Evolutionary conservation across 2,888 invertebrate species (phyloP).

Genomic region (Apotomis betuletana): DNA sequence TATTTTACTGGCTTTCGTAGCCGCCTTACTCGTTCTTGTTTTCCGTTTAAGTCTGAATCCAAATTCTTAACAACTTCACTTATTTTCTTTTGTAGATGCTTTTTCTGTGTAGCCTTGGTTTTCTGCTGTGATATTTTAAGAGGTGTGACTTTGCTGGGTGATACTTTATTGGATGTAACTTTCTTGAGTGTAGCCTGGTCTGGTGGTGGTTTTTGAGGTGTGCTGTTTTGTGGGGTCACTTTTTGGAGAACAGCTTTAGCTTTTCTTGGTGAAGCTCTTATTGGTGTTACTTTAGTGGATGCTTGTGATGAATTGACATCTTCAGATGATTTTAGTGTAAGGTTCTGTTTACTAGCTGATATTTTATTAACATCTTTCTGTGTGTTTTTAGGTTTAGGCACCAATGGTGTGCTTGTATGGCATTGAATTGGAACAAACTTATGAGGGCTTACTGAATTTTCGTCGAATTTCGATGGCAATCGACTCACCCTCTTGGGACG

Average conservation of each 20-base stretch:
- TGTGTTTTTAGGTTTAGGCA: conserved; percentile 15
- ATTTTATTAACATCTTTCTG: conserved; percentile 4
- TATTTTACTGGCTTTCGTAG: conserved; percentile 37
- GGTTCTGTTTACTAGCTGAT: conserved; percentile 4
- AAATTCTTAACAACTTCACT: conserved; percentile 48
- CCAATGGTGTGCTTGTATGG: conserved; percentile 67
- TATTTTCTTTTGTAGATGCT: conserved; percentile 42
- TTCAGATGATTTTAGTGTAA: conserved; percentile 14
- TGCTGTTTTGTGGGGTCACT: neutral
- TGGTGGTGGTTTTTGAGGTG: neutral
- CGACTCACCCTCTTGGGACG: conserved; percentile 68
- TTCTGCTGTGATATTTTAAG: conserved; percentile 12
- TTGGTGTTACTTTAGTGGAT: neutral
- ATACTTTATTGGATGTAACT: neutral
- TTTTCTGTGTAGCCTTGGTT: conserved; percentile 27
- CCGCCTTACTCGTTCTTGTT: conserved; percentile 40
- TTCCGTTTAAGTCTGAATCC: conserved; percentile 64
- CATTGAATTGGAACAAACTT: conserved; percentile 64
- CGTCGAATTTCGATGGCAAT: conserved; percentile 69
- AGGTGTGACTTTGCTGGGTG: conserved; percentile 6
- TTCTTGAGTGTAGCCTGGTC: conserved; percentile 12
- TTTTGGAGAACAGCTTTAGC: neutral
- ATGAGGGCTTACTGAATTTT: conserved; percentile 68
- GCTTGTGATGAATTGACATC: neutral
- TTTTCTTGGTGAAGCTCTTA: conserved; percentile 2